Evolutionary conservation across 1,140 invertebrate genomes (phyloP).

Genomic region (Nephotettix cincticeps): DNA sequence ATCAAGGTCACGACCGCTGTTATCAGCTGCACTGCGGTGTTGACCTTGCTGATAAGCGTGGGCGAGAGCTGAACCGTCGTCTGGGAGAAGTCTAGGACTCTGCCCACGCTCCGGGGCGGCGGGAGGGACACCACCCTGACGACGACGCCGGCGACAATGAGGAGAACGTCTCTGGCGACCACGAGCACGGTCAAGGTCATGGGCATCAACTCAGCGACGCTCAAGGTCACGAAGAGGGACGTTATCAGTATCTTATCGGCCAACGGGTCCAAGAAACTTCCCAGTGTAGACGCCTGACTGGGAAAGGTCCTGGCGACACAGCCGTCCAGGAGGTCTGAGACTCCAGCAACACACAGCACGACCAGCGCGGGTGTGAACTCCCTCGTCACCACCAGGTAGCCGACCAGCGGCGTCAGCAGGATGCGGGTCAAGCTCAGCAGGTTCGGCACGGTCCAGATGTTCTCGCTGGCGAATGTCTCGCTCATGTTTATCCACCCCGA

Average conservation of each 20-base stretch:
- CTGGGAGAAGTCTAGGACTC: slow-evolving; percentile 50
- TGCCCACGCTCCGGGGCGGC: slow-evolving; percentile 63
- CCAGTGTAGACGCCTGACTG: slow-evolving; percentile 87
- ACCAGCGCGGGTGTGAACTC: slow-evolving; percentile 71
- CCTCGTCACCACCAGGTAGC: slow-evolving; percentile 75
- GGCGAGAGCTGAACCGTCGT: slow-evolving; percentile 87
- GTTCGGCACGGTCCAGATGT: slow-evolving; percentile 93
- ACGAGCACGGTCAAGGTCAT: slow-evolving; percentile 81
- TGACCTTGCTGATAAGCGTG: slow-evolving; percentile 89
- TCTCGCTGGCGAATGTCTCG: slow-evolving; percentile 67
- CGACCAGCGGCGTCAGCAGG: slow-evolving; percentile 78
- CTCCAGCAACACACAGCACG: slow-evolving; percentile 72
- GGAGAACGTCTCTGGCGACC: slow-evolving; percentile 75
- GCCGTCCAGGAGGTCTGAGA: slow-evolving; percentile 90
- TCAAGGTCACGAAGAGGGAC: slow-evolving; percentile 83
- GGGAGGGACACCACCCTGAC: slow-evolving; percentile 88
- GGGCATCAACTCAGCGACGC: slow-evolving; percentile 83
- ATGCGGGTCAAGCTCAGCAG: slow-evolving; percentile 83
- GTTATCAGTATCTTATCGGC: slow-evolving; percentile 96
- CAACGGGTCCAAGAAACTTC: slow-evolving; percentile 94
- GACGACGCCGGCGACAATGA: slow-evolving; percentile 81
- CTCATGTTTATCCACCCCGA: slow-evolving; percentile 22
- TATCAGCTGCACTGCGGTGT: slow-evolving; percentile 83
- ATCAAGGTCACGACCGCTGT: slow-evolving; percentile 77
- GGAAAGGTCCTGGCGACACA: slow-evolving; percentile 92